These are phyloP conservation scores for Callinectes sapidus DNA, from an alignment of 2,888 invertebrate species.

Conservation along the genomic window DNA sequence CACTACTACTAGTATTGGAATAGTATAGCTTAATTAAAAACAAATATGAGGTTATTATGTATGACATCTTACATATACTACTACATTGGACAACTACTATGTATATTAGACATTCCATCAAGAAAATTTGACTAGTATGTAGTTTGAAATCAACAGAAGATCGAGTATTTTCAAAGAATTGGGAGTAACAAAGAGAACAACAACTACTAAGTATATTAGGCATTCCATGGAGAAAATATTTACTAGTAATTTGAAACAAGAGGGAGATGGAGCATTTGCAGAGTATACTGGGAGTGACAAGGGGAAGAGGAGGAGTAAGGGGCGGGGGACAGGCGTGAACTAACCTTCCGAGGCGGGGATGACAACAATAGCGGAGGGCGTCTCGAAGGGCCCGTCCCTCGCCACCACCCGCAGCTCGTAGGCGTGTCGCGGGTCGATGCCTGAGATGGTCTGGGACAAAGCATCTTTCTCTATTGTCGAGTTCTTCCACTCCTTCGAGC, in stretches of 20 bases:
- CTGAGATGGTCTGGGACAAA: conserved; percentile 66
- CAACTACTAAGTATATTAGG: too few relatives aligned
- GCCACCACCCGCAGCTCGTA: conserved; percentile 71
- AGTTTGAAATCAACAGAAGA: neutral
- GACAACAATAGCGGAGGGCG: conserved; percentile 64
- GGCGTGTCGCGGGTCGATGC: conserved; percentile 62
- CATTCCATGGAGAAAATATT: neutral
- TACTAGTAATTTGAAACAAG: neutral
- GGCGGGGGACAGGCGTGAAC: neutral
- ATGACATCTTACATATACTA: neutral
- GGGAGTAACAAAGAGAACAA: neutral
- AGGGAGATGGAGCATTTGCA: neutral
- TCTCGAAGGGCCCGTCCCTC: conserved; percentile 68
- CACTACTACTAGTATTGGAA: neutral
- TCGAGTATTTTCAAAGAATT: neutral
- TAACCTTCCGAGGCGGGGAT: conserved; percentile 68
- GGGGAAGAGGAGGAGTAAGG: neutral
- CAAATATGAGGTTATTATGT: neutral
- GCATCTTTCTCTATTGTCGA: conserved; percentile 62
- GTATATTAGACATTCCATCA: neutral
- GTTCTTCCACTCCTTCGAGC: conserved; percentile 57
- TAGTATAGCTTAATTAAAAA: neutral
- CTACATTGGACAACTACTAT: conserved; percentile 21
- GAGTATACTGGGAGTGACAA: neutral
- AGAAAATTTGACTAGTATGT: neutral